Evolutionary conservation across 2,888 invertebrate genomes (phyloP).

Genomic region (Caenorhabditis panamensis): DNA sequence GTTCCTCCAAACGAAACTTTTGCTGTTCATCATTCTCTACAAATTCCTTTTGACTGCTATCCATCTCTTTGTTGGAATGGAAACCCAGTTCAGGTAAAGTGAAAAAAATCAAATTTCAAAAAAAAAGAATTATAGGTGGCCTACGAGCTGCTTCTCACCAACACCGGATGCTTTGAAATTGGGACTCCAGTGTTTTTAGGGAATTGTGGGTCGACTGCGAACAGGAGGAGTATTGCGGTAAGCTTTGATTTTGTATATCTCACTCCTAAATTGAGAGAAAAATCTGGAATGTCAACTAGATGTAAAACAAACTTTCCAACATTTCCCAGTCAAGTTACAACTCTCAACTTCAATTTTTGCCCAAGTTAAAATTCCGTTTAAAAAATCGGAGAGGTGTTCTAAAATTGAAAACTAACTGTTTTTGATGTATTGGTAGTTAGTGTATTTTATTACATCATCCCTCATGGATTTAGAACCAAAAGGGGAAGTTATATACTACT

Average conservation of each 20-base stretch:
- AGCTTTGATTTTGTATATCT: not conserved
- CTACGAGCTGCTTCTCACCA: slow-evolving; percentile 61
- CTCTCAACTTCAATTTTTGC: too few relatives aligned
- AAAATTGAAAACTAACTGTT: too few relatives aligned
- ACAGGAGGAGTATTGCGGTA: slow-evolving; percentile 41
- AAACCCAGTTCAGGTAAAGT: slow-evolving; percentile 48
- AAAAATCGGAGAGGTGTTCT: too few relatives aligned
- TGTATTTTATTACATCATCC: too few relatives aligned
- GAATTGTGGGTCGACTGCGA: slow-evolving; percentile 44
- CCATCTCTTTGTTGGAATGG: slow-evolving; percentile 56
- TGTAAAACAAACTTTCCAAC: too few relatives aligned
- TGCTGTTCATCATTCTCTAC: slow-evolving; percentile 42
- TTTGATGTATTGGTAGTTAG: too few relatives aligned
- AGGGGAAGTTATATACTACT: too few relatives aligned
- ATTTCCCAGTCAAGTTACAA: too few relatives aligned
- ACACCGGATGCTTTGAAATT: slow-evolving; percentile 64
- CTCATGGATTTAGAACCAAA: too few relatives aligned
- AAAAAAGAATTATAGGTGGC: slow-evolving; percentile 50
- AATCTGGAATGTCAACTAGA: too few relatives aligned
- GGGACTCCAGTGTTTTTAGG: slow-evolving; percentile 65
- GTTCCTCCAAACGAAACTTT: slow-evolving; percentile 27
- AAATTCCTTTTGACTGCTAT: slow-evolving; percentile 58
- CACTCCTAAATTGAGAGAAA: too few relatives aligned
- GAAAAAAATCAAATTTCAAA: not conserved
- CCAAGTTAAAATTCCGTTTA: too few relatives aligned